These are phyloP conservation scores for Drosophila koepferae DNA, from an alignment of 2,888 invertebrate species.

Conservation along the genomic window DNA sequence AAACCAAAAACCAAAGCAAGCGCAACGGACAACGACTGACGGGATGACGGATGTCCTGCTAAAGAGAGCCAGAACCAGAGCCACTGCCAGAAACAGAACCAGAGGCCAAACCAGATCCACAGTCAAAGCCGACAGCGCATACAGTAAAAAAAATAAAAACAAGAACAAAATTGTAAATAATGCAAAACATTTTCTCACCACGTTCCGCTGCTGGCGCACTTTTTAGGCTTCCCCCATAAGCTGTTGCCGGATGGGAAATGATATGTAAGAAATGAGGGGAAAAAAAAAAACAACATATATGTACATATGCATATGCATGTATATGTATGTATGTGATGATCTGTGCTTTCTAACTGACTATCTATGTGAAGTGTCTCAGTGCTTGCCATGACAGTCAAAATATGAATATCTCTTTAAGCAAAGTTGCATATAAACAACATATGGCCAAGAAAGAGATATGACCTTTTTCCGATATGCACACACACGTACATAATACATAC, in stretches of 20 bases:
- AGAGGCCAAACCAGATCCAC: slow-evolving; percentile 8
- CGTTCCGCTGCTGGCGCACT: slow-evolving; percentile 72
- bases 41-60: slow-evolving; percentile 77
- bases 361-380: slow-evolving; percentile 5
- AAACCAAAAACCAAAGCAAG: slow-evolving; percentile 74
- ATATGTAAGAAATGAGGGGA: slow-evolving; percentile 67
- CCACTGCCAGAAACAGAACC: slow-evolving; percentile 11
- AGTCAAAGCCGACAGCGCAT: slow-evolving; percentile 29
- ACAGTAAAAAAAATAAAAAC: slow-evolving; percentile 25
- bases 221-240: slow-evolving; percentile 72
- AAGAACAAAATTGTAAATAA: slow-evolving; percentile 66
- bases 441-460: slow-evolving; percentile 54
- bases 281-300: slow-evolving; percentile 1
- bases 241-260: slow-evolving; percentile 67
- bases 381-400: slow-evolving; percentile 34
- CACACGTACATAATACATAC: not conserved
- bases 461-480: slow-evolving; percentile 47
- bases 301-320: not conserved
- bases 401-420: slow-evolving; percentile 23
- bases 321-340: slow-evolving; percentile 22
- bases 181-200: slow-evolving; percentile 81
- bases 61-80: slow-evolving; percentile 19
- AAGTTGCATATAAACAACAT: slow-evolving; percentile 36
- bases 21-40: slow-evolving; percentile 63
- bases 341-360: slow-evolving; percentile 65